A percentile compares a stretch with the other conserved stretches of the same genome.
These are phyloP conservation scores for Drosophila ficusphila DNA, from an alignment of 1,140 invertebrate species.

Conservation along the genomic window DNA sequence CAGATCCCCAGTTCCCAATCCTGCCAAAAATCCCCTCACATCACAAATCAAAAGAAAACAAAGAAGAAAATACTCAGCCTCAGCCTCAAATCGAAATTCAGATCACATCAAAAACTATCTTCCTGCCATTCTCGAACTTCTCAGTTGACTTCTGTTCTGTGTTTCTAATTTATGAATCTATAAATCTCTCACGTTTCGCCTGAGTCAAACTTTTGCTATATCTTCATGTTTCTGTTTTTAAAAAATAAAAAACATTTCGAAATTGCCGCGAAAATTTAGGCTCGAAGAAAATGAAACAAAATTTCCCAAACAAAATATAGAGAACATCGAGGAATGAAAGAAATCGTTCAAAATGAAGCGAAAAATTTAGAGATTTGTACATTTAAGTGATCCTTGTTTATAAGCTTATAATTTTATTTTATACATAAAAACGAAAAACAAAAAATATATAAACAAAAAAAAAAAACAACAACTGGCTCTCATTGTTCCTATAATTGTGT, in stretches of 20 bases:
- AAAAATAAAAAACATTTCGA: constrained; percentile 17
- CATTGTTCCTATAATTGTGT: constrained; percentile 2
- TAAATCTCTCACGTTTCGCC: constrained; percentile 17
- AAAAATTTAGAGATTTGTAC: constrained; percentile 83
- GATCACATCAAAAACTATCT: constrained; percentile 38
- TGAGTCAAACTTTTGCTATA: constrained; percentile 37
- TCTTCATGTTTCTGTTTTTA: constrained; percentile 41
- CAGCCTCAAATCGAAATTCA: constrained; percentile 48
- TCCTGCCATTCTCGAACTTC: constrained; percentile 32
- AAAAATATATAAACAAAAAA: constrained; percentile 74
- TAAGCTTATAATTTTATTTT: constrained; percentile 84
- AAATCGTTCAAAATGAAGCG: constrained; percentile 67
- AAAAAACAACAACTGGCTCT: constrained; percentile 15
- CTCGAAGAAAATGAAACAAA: constrained; percentile 41
- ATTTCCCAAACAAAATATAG: constrained; percentile 49
- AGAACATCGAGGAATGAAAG: constrained; percentile 72
- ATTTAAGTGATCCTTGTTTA: constrained; percentile 84
- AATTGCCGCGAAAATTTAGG: constrained; percentile 35
- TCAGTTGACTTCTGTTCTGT: constrained; percentile 12
- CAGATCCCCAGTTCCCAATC: constrained; percentile 50
- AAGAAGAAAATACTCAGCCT: constrained; percentile 55
- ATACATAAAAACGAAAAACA: constrained; percentile 75
- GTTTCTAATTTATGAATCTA: constrained; percentile 47
- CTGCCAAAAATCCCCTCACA: constrained; percentile 44
- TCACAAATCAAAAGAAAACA: constrained; percentile 46